Base-by-base conservation (phyloP, 2,797 vertebrate genomes). In the Aerospiza tachiro region DNA sequence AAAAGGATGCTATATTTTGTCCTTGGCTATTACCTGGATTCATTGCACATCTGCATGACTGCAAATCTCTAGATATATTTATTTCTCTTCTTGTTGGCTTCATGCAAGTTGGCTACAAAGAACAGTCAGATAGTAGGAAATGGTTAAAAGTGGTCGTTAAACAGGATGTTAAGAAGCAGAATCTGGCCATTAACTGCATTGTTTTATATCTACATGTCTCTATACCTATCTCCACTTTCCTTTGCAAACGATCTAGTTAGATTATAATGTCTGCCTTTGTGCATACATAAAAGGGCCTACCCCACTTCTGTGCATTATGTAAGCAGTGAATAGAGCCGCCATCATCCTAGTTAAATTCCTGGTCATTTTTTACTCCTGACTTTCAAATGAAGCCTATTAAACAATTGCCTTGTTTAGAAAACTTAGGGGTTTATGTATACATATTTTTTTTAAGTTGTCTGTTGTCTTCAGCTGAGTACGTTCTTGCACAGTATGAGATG, bases 11-110 rank as follows among this genome's bases (percentile, higher is more conserved):
- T 86, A 1, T 77, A 31, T 86, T 67, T 95, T 90, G 16, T 52
- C 53, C 74, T 71, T 89, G 35, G 58, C 52, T 86, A 12, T 86
- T 90, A 92, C 66, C 59, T 92, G 70, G 89, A 90, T 95, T 93
- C 74, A 70, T 74, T 78, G 11, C 11, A 65, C 3, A 79, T 77
- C 52, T 95, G 16, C 38, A 25, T 63, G 25, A 42, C 36, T 80
- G 12, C 78, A 78, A 61, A 49, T 87, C 16, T 50, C 15, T 59
- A 44, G 17, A 62, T 36, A 6, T 33, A 52, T 58, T 65, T 28
- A n/a, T 78, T 82, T 91, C 29, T 90, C 29, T 53, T 73, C 42
- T 65, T 92, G 17, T 77, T 95, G 35, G 6, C 15, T 90, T 75
- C 29, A 35, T 49, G 36, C 47, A 85, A 40, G 25, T 49, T 77